Base-by-base conservation (phyloP, 2,888 invertebrate species). In the Nemapogon koenigi region DNA sequence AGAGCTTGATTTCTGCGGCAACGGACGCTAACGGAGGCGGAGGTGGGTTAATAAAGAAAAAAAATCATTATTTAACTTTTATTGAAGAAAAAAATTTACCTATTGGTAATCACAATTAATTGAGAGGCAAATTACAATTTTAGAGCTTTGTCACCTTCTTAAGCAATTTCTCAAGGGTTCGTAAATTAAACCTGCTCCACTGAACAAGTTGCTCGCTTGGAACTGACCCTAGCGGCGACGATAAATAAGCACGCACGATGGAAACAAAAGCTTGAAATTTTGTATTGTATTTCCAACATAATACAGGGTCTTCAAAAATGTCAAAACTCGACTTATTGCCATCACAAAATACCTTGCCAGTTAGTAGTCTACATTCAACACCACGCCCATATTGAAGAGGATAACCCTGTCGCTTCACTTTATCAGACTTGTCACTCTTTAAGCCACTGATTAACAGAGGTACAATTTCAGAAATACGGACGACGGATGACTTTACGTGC, bases 251-350 rank as follows among this genome's bases (percentile, higher is more conserved):
- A 2, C 40, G 14, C 4, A 38, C 37, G 6, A 38, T 16, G 17
- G 32, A n/a, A 33, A 16, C 11, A n/a, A 41, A 38, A 10, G 3
- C 16, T 10, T 39, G 14, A 19, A 27, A 39, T 29, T 39, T 39
- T 7, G 11, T 35, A 28, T 35, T 37, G 18, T 37, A 41, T 43
- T 40, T 43, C 43, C 41, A 41, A 38, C 41, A 43, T 26, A 37
- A 37, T 37, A 43, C 39, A 33, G 38, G 35, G 40, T 43, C 11
- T 39, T 41, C 41, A n/a, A n/a, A n/a, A n/a, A n/a, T n/a, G n/a
- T n/a, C n/a, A n/a, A n/a, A n/a, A n/a, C n/a, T n/a, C n/a, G n/a
- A n/a, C n/a, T n/a, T n/a, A n/a, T n/a, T n/a, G n/a, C n/a, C n/a
- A n/a, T n/a, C n/a, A n/a, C n/a, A n/a, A n/a, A n/a, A n/a, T n/a